Evolutionary conservation across 2,888 invertebrate species (phyloP).

Genomic region (Leuctra nigra): DNA sequence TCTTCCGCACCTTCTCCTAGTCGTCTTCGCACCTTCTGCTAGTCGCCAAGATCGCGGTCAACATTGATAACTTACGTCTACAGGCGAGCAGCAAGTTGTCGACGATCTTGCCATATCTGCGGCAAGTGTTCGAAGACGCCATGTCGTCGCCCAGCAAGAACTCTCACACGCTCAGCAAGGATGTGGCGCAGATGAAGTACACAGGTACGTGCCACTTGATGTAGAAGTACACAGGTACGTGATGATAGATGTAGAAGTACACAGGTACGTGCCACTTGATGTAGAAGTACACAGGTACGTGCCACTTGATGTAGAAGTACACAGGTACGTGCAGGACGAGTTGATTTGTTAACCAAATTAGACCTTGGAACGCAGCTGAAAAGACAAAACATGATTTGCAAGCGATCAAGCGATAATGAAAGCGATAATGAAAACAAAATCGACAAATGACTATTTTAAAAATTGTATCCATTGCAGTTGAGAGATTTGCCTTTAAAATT

Average conservation of each 20-base stretch:
- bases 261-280: constrained; percentile 20
- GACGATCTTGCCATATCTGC: background rate
- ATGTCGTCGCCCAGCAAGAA: background rate
- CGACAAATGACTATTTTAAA: no score
- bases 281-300: no score
- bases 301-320: no score
- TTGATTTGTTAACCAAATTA: no score
- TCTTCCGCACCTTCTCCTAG: background rate
- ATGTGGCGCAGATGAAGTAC: constrained; percentile 22
- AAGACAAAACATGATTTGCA: no score
- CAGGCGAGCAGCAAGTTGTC: constrained; percentile 9
- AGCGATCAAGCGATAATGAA: no score
- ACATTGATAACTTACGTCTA: constrained; percentile 6
- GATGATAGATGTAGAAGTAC: no score
- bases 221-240: no score
- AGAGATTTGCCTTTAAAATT: no score
- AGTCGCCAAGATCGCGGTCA: background rate
- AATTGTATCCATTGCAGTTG: no score
- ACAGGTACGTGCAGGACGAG: constrained; percentile 26
- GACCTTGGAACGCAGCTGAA: no score
- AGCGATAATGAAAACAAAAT: no score
- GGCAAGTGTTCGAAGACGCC: constrained; percentile 9
- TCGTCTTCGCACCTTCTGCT: background rate
- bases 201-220: constrained; percentile 20
- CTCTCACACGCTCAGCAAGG: constrained; percentile 24